These are phyloP conservation scores for Mizuhopecten yessoensis DNA, from an alignment of 1,140 invertebrate species.

Conservation along the genomic window DNA sequence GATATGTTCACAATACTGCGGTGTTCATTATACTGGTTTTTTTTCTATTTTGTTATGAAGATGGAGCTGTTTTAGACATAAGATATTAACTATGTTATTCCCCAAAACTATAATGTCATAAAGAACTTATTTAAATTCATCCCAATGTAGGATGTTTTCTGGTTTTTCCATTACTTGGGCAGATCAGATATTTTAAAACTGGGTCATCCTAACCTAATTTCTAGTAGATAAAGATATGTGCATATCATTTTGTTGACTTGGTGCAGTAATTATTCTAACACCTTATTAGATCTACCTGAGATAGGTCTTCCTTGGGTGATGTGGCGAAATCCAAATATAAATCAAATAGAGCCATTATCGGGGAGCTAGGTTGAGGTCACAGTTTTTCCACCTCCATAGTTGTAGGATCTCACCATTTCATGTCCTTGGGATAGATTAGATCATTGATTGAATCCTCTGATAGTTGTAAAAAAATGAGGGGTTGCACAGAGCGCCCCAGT, in stretches of 20 bases:
- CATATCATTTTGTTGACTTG: background rate
- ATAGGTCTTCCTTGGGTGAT: background rate
- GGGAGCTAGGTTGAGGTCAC: background rate
- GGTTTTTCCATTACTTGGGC: background rate
- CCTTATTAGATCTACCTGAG: background rate
- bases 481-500: background rate
- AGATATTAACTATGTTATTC: background rate
- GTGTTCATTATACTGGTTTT: too few relatives aligned
- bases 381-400: background rate
- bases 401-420: background rate
- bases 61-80: background rate
- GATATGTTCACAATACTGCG: too few relatives aligned
- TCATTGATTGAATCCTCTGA: slow-evolving; percentile 19
- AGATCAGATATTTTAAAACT: background rate
- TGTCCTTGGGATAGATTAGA: slow-evolving; percentile 30
- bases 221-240: background rate
- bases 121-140: too few relatives aligned
- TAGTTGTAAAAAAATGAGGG: background rate
- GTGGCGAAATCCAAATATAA: background rate
- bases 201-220: background rate
- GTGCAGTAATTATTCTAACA: background rate
- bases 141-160: background rate
- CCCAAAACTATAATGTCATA: too few relatives aligned
- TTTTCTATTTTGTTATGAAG: too few relatives aligned
- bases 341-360: background rate